These are phyloP conservation scores for Eonycteris spelaea DNA, from an alignment of 2,113 vertebrate species.

Conservation along the genomic window DNA sequence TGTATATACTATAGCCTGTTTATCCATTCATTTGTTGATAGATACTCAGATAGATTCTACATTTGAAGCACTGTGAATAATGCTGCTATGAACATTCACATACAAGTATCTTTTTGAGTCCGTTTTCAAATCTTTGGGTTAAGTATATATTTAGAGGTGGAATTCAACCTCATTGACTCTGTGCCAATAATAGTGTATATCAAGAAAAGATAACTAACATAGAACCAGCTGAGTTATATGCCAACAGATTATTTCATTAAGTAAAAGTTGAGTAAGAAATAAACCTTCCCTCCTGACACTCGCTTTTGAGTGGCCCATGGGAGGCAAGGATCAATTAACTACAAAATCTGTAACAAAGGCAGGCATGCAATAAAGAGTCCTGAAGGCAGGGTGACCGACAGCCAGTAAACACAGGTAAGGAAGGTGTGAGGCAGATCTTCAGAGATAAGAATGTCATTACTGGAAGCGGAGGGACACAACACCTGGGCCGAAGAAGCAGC, in stretches of 20 bases:
- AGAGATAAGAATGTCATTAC: not conserved
- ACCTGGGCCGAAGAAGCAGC: no score
- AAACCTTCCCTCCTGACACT: not conserved
- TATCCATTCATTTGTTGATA: not conserved
- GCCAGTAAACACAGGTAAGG: no score
- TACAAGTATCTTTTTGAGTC: not conserved
- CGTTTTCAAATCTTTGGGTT: not conserved
- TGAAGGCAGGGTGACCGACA: not conserved
- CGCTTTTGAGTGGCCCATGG: not conserved
- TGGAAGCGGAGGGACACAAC: not conserved
- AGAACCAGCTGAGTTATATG: not conserved
- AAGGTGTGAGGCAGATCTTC: not conserved
- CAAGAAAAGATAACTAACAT: not conserved
- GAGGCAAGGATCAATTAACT: not conserved
- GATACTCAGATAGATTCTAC: not conserved
- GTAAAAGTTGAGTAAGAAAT: not conserved
- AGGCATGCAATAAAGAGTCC: fast-evolving
- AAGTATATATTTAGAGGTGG: not conserved
- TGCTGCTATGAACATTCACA: not conserved
- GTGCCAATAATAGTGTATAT: not conserved
- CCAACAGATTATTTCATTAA: not conserved
- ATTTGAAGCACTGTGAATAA: not conserved
- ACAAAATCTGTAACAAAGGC: not conserved
- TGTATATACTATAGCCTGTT: not conserved
- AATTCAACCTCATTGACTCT: not conserved